A percentile compares a stretch with the other conserved stretches of the same genome.
Evolutionary conservation across 2,888 invertebrate genomes (phyloP).

Genomic region (Ichneumoninae sp.): DNA sequence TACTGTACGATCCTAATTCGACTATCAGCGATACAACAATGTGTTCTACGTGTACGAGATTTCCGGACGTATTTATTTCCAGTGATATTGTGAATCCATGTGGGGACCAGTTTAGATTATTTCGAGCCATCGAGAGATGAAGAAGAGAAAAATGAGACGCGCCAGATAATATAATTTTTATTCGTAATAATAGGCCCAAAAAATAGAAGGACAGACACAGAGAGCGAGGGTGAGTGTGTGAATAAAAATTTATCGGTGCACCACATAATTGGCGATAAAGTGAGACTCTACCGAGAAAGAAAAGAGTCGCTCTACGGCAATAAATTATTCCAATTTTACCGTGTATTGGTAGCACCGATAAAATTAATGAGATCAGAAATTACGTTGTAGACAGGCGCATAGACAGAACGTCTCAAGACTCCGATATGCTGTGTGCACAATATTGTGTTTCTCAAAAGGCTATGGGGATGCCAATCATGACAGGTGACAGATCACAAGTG

Average conservation of each 20-base stretch:
- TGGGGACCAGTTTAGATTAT: neutral
- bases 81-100: neutral
- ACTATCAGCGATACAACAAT: neutral
- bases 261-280: neutral
- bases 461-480: conserved; percentile 35
- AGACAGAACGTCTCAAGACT: neutral
- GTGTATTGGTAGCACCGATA: neutral
- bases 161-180: neutral
- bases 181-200: neutral
- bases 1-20: neutral
- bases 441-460: conserved; percentile 9
- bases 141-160: neutral
- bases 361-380: neutral
- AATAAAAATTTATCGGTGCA: neutral
- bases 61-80: neutral
- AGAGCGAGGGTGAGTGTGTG: neutral
- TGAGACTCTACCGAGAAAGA: neutral
- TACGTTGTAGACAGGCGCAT: neutral
- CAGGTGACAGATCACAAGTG: conserved; percentile 13
- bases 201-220: neutral
- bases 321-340: neutral
- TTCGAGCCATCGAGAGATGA: conserved; percentile 31
- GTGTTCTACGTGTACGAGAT: neutral
- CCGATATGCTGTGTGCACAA: conserved; percentile 17
- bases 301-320: neutral